phyloP scores from a whole-genome alignment of 2,888 invertebrate genomes.

The Synanthedon vespiformis region DNA sequence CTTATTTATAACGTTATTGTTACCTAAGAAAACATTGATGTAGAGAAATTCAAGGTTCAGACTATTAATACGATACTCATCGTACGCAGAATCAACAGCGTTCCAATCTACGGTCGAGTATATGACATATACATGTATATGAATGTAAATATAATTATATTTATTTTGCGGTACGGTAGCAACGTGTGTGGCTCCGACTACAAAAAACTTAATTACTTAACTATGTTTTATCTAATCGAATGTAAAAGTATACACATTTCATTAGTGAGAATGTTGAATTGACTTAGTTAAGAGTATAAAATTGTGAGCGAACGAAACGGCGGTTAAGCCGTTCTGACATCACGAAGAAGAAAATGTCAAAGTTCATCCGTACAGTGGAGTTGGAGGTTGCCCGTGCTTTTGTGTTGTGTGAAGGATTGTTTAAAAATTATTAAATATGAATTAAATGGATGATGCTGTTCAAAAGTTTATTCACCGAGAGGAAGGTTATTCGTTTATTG shows the following conservation, averaged over 20 bases:
- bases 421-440: not conserved
- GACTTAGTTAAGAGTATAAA: no score
- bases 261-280: no score
- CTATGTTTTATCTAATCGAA: no score
- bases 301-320: conserved; percentile 32
- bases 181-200: no score
- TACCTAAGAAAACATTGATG: no score
- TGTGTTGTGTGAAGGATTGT: conserved; percentile 7
- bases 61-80: conserved; percentile 32
- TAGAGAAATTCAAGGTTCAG: not conserved
- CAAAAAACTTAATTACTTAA: no score
- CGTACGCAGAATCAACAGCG: conserved; percentile 42
- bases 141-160: conserved; percentile 12
- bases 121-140: conserved; percentile 11
- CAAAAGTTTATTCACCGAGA: no score
- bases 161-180: conserved; percentile 19
- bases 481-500: no score
- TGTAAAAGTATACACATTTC: no score
- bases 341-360: conserved; percentile 49
- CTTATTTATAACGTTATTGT: no score
- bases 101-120: conserved; percentile 43
- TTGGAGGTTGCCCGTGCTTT: conserved; percentile 2
- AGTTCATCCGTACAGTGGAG: conserved; percentile 52
- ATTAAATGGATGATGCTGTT: not conserved
- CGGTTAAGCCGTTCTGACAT: conserved; percentile 35